These are phyloP conservation scores for Gnathonemus longibarbis DNA, from an alignment of 2,113 vertebrate genomes.

Conservation along the genomic window DNA sequence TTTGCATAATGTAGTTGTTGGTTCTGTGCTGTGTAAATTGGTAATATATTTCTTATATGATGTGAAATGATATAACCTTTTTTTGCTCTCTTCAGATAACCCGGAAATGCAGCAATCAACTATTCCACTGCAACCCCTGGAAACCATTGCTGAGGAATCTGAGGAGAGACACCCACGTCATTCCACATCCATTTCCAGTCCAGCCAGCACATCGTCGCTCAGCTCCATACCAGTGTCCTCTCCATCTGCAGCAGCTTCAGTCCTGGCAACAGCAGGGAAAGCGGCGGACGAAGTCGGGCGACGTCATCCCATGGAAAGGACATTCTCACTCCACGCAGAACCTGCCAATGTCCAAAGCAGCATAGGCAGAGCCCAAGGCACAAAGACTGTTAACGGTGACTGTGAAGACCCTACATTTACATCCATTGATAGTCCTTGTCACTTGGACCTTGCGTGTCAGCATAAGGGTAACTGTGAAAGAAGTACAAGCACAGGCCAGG, in stretches of 20 bases:
- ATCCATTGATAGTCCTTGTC: slow-evolving; percentile 26
- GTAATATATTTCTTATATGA: neutral
- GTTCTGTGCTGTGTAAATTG: neutral
- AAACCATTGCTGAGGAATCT: slow-evolving; percentile 70
- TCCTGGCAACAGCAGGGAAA: slow-evolving; percentile 20
- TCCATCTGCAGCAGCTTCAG: neutral
- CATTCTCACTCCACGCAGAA: neutral
- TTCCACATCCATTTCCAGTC: slow-evolving; percentile 33
- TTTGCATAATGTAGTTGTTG: neutral
- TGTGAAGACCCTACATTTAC: neutral
- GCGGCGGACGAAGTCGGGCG: slow-evolving; percentile 21
- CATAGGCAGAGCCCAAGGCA: neutral
- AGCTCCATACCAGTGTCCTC: neutral
- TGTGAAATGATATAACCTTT: slow-evolving; percentile 4
- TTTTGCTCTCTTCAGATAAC: slow-evolving; percentile 51
- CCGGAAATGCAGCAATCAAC: slow-evolving; percentile 58
- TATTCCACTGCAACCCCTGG: slow-evolving; percentile 64
- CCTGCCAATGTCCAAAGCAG: slow-evolving; percentile 5
- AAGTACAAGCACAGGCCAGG: neutral
- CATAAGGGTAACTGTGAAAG: neutral
- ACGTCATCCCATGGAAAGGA: slow-evolving; percentile 10
- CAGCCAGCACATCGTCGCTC: slow-evolving; percentile 30
- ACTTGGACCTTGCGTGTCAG: slow-evolving; percentile 6
- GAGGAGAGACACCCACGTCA: slow-evolving; percentile 40
- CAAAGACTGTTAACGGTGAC: slow-evolving; percentile 12